Base-by-base conservation (phyloP, 2,888 invertebrate genomes). In the Flabesymbios commensalis region DNA sequence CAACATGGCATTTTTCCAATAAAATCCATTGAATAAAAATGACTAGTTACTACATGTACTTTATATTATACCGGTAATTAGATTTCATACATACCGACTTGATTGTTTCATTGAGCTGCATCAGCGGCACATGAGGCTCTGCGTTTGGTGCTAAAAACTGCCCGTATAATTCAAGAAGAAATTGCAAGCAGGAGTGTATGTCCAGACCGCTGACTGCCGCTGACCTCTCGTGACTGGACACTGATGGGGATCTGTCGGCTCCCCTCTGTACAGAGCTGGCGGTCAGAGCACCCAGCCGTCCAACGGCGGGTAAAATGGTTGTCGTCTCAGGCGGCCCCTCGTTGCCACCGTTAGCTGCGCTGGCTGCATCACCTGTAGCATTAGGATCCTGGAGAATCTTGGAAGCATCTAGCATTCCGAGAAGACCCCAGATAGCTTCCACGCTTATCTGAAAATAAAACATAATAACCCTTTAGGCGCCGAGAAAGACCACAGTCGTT, bases 111-210 rank as follows among this genome's bases (percentile, higher is more conserved):
- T 83, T 81, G 47, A 83, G 74, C 55, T 83, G 72, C 72, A 65
- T 64, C 22, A 84, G 75, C 1, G 83, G 80, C 24, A 78, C 78
- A 51, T 74, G 75, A 22, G 77, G 75, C 57, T 66, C 77, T 52
- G 76, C 72, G 3, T 17, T 49, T 14, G 86, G 83, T 54, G 86
- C 84, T 64, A 88, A 81, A 87, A 90, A 88, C 60, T 94, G 92
- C 1, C 91, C 88, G 70, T 93, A 93, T 33, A 96, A 88, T 81
- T 97, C 96, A 80, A 94, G 88, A 22, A 97, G 86, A 77, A 97
- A 90, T 79, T 94, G 93, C 56, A 96, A 84, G 83, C 96, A 97
- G 62, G 96, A 97, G 80, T 92, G 91, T 32, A 95, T 86, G 83
- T 97, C 96, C 39, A 97, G 72, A 14, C 78, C 79, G 28, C 54